Base-by-base conservation (phyloP, 2,888 invertebrate species). In the Drosophila yooni region DNA sequence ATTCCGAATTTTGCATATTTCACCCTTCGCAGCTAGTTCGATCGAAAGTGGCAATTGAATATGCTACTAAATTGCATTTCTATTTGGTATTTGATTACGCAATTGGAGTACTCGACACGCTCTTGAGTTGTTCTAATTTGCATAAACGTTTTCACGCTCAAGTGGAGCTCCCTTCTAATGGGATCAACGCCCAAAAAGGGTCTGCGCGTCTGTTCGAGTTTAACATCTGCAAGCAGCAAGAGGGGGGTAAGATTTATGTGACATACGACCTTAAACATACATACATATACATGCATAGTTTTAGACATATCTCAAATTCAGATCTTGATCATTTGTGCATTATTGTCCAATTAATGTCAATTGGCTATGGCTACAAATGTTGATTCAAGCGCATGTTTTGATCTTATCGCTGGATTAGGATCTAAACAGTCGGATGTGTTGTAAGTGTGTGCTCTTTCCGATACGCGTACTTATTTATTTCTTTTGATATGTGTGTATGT, bases 341-440 rank as follows among this genome's bases (percentile, higher is more conserved):
- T 81, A 83, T 84, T 74, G 82, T 70, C 70, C 88, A 84, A 84
- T 84, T 88, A 86, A 63, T 74, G 77, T 88, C 87, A 86, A 88
- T 84, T 84, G 76, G 66, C 33, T 63, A 50, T 62, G 79, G 33
- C 59, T 25, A 25, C 25, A 60, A 70, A 31, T 67, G 58, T 38
- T 61, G 58, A 74, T 58, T 66, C 46, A 38, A 63, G 74, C 58
- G 74, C 54, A 61, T 60, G 46, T 48, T 59, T 33, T 25, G 80
- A 79, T 76, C 80, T 71, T 72, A 78, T 78, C 80, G 61, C 76
- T 40, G 52, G 71, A 78, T 78, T 79, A 64, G 64, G 33, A 72
- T 75, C 80, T 69, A 50, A 60, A 25, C 51, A 58, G 29, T 25
- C 50, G 75, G 66, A 76, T 62, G 62, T 76, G 58, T 72, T 72